Evolutionary conservation across 2,888 invertebrate species (phyloP).

Genomic region (Shargacucullia verbasci): DNA sequence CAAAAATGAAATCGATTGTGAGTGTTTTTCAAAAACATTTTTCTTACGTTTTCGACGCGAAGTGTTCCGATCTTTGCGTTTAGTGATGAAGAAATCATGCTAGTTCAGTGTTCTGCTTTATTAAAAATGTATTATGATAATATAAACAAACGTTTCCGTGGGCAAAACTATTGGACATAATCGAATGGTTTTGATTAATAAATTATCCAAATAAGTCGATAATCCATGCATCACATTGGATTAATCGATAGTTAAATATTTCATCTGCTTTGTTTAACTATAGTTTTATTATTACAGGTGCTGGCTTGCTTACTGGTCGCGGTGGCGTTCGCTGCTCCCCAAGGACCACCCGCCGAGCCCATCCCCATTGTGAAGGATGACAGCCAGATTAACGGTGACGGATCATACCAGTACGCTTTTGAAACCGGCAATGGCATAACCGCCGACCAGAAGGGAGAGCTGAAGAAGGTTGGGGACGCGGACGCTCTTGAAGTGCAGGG

Average conservation of each 20-base stretch:
- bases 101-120: slow-evolving; percentile 24
- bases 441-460: slow-evolving; percentile 89
- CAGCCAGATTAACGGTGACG: slow-evolving; percentile 90
- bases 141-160: slow-evolving; percentile 7
- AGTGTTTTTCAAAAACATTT: slow-evolving; percentile 65
- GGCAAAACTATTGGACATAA: slow-evolving; percentile 14
- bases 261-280: slow-evolving; percentile 9
- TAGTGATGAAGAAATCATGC: slow-evolving; percentile 45
- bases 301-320: slow-evolving; percentile 76
- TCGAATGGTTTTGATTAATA: slow-evolving; percentile 35
- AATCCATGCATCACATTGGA: slow-evolving; percentile 14
- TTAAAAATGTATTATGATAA: slow-evolving; percentile 11
- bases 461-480: slow-evolving; percentile 89
- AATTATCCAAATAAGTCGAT: slow-evolving; percentile 46
- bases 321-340: slow-evolving; percentile 78
- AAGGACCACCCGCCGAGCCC: slow-evolving; percentile 74
- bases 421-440: slow-evolving; percentile 92
- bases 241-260: slow-evolving; percentile 1
- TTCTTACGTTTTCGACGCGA: background rate
- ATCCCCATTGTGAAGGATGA: slow-evolving; percentile 89
- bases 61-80: slow-evolving; percentile 39
- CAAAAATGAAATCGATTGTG: slow-evolving; percentile 85
- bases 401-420: slow-evolving; percentile 89
- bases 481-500: slow-evolving; percentile 90
- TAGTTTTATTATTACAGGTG: slow-evolving; percentile 68